Evolutionary conservation across 2,888 invertebrate species (phyloP).

Genomic region (Aphodius sticticus): DNA sequence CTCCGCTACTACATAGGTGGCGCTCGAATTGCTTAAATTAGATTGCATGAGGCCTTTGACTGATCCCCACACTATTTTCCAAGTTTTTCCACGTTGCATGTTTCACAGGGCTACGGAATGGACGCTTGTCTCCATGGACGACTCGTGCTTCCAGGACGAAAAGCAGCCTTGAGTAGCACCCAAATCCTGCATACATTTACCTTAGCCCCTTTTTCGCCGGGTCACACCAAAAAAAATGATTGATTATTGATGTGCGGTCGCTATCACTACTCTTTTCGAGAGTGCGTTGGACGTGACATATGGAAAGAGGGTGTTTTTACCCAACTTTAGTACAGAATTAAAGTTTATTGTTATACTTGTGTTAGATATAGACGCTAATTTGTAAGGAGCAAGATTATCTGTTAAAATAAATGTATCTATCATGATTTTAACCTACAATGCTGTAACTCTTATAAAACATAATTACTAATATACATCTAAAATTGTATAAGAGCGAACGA

Average conservation of each 20-base stretch:
- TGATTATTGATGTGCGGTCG: conserved; percentile 17
- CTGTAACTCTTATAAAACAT: no score
- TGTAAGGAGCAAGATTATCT: no score
- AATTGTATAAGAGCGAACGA: no score
- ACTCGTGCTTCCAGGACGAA: conserved; percentile 39
- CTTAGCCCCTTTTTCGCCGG: neutral
- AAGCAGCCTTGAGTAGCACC: conserved; percentile 15
- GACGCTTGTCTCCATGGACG: conserved; percentile 53
- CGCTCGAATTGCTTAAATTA: neutral
- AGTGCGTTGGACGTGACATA: neutral
- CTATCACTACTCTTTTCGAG: conserved; percentile 28
- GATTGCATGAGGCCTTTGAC: neutral
- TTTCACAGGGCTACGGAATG: conserved; percentile 54
- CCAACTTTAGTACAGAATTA: conserved; percentile 6
- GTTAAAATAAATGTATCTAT: no score
- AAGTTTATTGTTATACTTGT: neutral
- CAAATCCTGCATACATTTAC: conserved; percentile 10
- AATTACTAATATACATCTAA: no score
- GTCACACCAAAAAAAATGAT: neutral
- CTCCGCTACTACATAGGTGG: neutral
- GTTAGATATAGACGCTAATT: no score
- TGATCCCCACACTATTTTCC: neutral
- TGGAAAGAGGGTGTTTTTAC: conserved; percentile 5
- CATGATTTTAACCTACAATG: no score
- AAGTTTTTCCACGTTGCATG: conserved; percentile 48